Percentiles rank a stretch among this genome's conserved stretches.
These are phyloP conservation scores for Dilophus febrilis DNA, from an alignment of 2,888 invertebrate genomes.

Conservation along the genomic window DNA sequence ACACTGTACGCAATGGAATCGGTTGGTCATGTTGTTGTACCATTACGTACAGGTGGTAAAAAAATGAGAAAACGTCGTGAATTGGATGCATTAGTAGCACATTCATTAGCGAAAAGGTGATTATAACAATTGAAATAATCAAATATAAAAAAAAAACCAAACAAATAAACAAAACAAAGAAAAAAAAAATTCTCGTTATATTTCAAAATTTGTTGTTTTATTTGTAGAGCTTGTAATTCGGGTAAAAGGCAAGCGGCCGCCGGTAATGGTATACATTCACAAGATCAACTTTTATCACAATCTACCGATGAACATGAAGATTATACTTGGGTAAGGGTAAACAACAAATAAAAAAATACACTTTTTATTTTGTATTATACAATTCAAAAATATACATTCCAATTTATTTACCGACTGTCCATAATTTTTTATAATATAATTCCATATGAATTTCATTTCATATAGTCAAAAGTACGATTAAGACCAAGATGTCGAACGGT, in stretches of 20 bases:
- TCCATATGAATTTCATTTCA: slow-evolving; percentile 4
- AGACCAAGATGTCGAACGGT: slow-evolving; percentile 19
- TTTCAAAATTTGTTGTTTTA: slow-evolving; percentile 17
- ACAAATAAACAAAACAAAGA: not conserved
- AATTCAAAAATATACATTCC: no score
- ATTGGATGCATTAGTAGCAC: slow-evolving; percentile 49
- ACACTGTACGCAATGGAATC: slow-evolving; percentile 42
- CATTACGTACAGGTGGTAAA: slow-evolving; percentile 39
- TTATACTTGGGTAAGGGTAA: slow-evolving; percentile 24
- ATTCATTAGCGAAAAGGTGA: slow-evolving; percentile 30
- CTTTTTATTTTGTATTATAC: no score
- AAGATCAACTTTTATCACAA: slow-evolving; percentile 46
- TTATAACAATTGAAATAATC: slow-evolving; percentile 2
- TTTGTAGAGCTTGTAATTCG: slow-evolving; percentile 13
- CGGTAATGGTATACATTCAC: slow-evolving; percentile 31
- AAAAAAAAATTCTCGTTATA: slow-evolving; percentile 16
- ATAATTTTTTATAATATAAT: not conserved
- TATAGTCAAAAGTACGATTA: slow-evolving; percentile 17
- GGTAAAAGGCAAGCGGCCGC: slow-evolving; percentile 7
- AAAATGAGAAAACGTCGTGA: slow-evolving; percentile 64
- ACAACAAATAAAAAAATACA: not conserved
- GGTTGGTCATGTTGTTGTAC: slow-evolving; percentile 45
- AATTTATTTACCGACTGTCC: no score
- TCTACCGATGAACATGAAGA: slow-evolving; percentile 42
- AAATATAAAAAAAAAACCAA: no score